Evolutionary conservation across 2,888 invertebrate species (phyloP).

Genomic region (Tetragonula carbonaria): DNA sequence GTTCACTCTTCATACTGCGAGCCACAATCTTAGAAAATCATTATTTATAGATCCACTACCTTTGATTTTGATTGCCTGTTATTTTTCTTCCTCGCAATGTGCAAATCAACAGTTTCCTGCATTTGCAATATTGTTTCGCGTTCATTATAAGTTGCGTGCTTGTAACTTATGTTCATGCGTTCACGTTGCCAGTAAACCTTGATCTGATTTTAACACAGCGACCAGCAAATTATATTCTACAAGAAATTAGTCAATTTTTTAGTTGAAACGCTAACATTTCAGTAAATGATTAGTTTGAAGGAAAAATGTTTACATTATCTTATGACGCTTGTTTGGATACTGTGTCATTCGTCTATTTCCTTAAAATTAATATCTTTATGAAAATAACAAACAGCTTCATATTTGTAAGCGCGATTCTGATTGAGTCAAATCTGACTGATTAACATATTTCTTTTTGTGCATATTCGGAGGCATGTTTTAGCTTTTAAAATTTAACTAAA

Average conservation of each 20-base stretch:
- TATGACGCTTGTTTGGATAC: no score
- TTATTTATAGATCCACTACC: conserved; percentile 32
- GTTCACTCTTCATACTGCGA: conserved; percentile 31
- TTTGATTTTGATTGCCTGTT: conserved; percentile 15
- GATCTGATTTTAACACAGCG: not conserved
- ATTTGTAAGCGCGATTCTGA: no score
- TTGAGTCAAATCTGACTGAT: no score
- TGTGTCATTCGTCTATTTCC: no score
- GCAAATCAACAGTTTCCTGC: conserved; percentile 7
- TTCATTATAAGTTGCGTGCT: not conserved
- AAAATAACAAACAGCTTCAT: no score
- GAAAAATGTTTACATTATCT: no score
- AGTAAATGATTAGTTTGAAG: no score
- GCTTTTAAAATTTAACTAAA: no score
- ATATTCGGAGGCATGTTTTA: no score
- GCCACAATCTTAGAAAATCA: conserved; percentile 32
- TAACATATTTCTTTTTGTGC: no score
- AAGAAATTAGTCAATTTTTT: not conserved
- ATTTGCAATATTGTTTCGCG: not conserved
- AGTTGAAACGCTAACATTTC: no score
- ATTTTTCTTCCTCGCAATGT: conserved; percentile 23
- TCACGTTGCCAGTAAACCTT: not conserved
- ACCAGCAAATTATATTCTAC: not conserved
- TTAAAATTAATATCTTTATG: no score
- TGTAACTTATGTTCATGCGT: not conserved